Conservation (phyloP, 2,113 vertebrate genomes). For the Athene noctua region DNA sequence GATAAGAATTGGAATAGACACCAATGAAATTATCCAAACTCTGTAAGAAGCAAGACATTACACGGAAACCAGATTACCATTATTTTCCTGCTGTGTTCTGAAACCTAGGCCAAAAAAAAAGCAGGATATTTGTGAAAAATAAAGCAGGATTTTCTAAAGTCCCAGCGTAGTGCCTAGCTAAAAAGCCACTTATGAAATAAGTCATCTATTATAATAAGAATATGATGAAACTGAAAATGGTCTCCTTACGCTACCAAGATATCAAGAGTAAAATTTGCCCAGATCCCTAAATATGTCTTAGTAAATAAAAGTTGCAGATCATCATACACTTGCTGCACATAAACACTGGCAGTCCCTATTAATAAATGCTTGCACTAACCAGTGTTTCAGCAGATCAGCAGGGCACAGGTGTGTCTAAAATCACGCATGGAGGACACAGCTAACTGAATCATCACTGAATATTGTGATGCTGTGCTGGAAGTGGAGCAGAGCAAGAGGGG, state of each 20-base stretch:
- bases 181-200: too few relatives aligned
- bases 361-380: not conserved
- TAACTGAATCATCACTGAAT: not conserved
- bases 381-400: not conserved
- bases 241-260: not conserved
- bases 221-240: not conserved
- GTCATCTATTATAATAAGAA: too few relatives aligned
- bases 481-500: not conserved
- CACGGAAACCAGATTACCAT: not conserved
- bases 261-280: not conserved
- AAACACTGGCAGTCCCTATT: not conserved
- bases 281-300: not conserved
- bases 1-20: not conserved
- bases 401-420: not conserved
- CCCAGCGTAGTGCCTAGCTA: not conserved
- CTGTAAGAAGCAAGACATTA: not conserved
- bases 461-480: rapidly evolving
- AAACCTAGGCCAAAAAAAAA: not conserved
- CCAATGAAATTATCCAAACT: not conserved
- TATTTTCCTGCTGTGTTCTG: not conserved
- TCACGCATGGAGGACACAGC: not conserved
- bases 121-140: not conserved
- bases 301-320: not conserved
- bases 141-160: not conserved
- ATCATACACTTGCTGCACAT: not conserved